These are phyloP conservation scores for Furnarius figulus DNA, from an alignment of 2,113 vertebrate genomes.

Conservation along the genomic window DNA sequence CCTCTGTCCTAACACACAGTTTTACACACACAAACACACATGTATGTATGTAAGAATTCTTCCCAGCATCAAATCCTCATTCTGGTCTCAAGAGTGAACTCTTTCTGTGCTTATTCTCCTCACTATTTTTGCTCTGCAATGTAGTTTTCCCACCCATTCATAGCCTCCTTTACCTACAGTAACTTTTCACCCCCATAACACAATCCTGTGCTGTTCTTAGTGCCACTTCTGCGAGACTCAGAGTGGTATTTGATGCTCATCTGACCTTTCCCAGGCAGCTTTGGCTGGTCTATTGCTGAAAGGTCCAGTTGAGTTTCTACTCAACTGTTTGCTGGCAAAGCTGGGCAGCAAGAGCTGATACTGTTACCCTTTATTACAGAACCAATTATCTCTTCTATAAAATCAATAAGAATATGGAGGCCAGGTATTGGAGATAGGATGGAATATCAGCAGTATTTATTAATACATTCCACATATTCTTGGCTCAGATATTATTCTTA, in stretches of 20 bases:
- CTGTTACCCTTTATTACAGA: not conserved
- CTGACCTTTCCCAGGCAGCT: not conserved
- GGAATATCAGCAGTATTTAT: not conserved
- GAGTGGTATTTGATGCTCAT: not conserved
- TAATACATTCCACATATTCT: not conserved
- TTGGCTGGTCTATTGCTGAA: not conserved
- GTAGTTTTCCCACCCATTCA: not conserved
- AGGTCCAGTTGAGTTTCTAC: not conserved
- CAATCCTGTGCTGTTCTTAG: not conserved
- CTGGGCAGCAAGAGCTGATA: not conserved
- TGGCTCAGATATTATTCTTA: not conserved
- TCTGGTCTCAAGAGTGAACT: not conserved
- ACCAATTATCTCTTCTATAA: not conserved
- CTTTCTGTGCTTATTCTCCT: not conserved
- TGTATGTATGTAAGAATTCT: rapidly evolving
- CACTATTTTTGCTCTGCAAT: not conserved
- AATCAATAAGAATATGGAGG: not conserved
- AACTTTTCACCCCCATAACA: not conserved
- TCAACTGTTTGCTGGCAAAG: not conserved
- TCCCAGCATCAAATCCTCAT: not conserved
- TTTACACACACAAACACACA: too few species aligned
- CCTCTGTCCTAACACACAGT: not conserved
- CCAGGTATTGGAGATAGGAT: not conserved
- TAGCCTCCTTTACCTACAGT: not conserved
- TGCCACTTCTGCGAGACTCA: not conserved